These are phyloP conservation scores for Drosophila mulleri DNA, from an alignment of 2,888 invertebrate genomes.

Conservation along the genomic window DNA sequence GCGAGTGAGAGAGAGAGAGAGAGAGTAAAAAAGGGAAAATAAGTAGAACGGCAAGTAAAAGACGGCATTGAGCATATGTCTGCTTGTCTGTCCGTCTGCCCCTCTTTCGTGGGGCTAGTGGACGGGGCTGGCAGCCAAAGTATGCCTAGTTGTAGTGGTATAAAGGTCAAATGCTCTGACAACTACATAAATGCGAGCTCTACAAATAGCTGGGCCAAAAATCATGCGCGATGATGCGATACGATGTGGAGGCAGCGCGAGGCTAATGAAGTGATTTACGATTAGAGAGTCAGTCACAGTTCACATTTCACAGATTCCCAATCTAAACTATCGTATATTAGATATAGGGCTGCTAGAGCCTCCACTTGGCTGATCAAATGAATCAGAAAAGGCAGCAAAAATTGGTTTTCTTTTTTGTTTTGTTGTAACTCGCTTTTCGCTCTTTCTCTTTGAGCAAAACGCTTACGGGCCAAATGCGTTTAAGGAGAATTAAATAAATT, in stretches of 20 bases:
- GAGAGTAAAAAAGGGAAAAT: not conserved
- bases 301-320: not conserved
- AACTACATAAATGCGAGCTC: constrained; percentile 5
- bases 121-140: not conserved
- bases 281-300: not conserved
- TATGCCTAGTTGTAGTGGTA: constrained; percentile 7
- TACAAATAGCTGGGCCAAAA: constrained; percentile 9
- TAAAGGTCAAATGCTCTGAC: constrained; percentile 22
- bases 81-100: not conserved
- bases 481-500: constrained; percentile 5
- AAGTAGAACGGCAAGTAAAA: constrained; percentile 9
- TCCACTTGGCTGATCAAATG: not conserved
- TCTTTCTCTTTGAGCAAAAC: not conserved
- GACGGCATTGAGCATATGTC: constrained; percentile 21
- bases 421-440: too few species aligned
- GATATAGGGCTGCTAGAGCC: too few species aligned
- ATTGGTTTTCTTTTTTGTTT: too few species aligned
- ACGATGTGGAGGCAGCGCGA: not conserved
- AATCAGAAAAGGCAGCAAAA: not conserved
- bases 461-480: not conserved
- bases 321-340: not conserved
- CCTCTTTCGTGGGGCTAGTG: not conserved
- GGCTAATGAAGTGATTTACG: constrained; percentile 1
- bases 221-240: not conserved
- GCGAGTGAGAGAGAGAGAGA: not conserved